phyloP scores from a whole-genome alignment of 2,888 invertebrate genomes.

The Chaetoderma sp. region DNA sequence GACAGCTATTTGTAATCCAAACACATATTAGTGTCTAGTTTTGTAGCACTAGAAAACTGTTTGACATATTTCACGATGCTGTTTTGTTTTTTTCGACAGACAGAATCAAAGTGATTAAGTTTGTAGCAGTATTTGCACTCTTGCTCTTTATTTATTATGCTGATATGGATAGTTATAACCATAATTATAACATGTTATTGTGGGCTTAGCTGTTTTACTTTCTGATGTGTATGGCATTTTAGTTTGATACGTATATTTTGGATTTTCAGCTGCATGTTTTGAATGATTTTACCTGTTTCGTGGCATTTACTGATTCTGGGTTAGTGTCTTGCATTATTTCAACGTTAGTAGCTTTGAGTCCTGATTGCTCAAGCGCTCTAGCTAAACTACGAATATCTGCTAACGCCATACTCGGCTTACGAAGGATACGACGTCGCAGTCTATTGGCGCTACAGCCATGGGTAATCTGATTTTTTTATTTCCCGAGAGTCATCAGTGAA shows the following conservation, averaged over 20 bases:
- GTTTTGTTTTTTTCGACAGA: slow-evolving; percentile 4
- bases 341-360: slow-evolving; percentile 13
- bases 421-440: slow-evolving; percentile 13
- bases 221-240: neutral
- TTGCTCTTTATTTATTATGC: slow-evolving; percentile 5
- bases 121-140: slow-evolving; percentile 2
- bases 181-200: neutral
- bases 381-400: slow-evolving; percentile 6
- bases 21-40: neutral
- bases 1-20: neutral
- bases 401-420: slow-evolving; percentile 16
- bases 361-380: slow-evolving; percentile 19
- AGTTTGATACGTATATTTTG: neutral
- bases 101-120: slow-evolving; percentile 3
- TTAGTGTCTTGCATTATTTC: neutral
- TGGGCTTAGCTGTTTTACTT: neutral
- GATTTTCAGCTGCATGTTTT: neutral
- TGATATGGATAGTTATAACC: slow-evolving; percentile 4
- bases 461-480: slow-evolving; percentile 28
- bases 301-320: neutral
- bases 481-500: slow-evolving; percentile 15
- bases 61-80: neutral
- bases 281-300: neutral
- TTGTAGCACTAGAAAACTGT: neutral
- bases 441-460: slow-evolving; percentile 23